These are phyloP conservation scores for Drosophila colorata DNA, from an alignment of 2,888 invertebrate species.

Conservation along the genomic window DNA sequence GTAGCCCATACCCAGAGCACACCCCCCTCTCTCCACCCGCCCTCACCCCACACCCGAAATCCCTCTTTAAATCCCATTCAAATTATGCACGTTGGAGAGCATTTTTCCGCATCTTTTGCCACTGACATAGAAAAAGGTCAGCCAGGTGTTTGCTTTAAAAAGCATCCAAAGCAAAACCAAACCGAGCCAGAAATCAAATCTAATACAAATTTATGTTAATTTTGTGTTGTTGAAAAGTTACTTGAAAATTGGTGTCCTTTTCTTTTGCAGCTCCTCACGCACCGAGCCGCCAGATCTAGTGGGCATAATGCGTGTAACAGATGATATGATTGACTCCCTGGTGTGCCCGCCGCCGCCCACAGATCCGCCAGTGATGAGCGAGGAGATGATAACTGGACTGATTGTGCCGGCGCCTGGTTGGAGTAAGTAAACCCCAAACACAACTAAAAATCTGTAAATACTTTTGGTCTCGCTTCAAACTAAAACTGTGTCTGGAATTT, in stretches of 20 bases:
- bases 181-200: constrained; percentile 22
- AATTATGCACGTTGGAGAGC: constrained; percentile 69
- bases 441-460: constrained; percentile 31
- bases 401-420: constrained; percentile 98
- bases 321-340: constrained; percentile 97
- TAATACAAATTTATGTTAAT: constrained; percentile 52
- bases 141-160: constrained; percentile 43
- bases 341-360: constrained; percentile 98
- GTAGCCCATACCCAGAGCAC: constrained; percentile 34
- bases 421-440: constrained; percentile 88
- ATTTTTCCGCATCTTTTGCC: constrained; percentile 75
- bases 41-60: background rate
- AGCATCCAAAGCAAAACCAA: constrained; percentile 6
- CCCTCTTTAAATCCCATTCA: constrained; percentile 51
- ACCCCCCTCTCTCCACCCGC: background rate
- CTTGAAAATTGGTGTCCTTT: constrained; percentile 7
- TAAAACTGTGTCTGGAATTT: constrained; percentile 37
- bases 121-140: constrained; percentile 78
- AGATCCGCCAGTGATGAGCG: constrained; percentile 96
- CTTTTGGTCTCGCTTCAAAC: constrained; percentile 29
- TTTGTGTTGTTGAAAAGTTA: constrained; percentile 13
- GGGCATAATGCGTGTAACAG: constrained; percentile 94
- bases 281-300: constrained; percentile 92
- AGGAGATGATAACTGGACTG: constrained; percentile 97
- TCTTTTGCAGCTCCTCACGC: constrained; percentile 89